Percentiles rank a stretch among this genome's conserved stretches.
These are phyloP conservation scores for Ericerus pela DNA, from an alignment of 1,140 invertebrate species.

Conservation along the genomic window DNA sequence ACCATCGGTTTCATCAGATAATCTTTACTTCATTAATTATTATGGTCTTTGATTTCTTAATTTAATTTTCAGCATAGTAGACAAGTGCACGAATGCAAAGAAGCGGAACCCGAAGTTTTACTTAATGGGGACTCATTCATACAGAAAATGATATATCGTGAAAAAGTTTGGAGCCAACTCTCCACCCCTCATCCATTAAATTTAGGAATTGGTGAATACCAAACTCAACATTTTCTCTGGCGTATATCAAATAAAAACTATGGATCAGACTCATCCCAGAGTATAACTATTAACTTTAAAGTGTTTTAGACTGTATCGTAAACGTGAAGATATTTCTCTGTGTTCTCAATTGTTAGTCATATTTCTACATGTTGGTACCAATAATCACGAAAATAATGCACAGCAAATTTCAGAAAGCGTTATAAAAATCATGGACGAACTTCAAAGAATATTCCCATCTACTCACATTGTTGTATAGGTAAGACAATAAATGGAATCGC, in stretches of 20 bases:
- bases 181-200: constrained; percentile 56
- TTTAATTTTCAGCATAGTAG: constrained; percentile 67
- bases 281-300: constrained; percentile 33
- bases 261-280: constrained; percentile 75
- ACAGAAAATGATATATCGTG: constrained; percentile 62
- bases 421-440: constrained; percentile 51
- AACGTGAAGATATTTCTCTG: background rate
- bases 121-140: constrained; percentile 77
- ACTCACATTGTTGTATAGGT: constrained; percentile 68
- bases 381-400: constrained; percentile 60
- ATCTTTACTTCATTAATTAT: no score
- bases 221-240: constrained; percentile 78
- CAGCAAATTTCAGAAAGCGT: constrained; percentile 69
- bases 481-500: background rate
- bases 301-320: background rate
- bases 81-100: constrained; percentile 61
- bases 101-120: constrained; percentile 76
- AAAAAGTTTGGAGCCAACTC: constrained; percentile 57
- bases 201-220: constrained; percentile 77
- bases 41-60: no score
- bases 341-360: constrained; percentile 42
- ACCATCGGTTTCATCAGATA: no score
- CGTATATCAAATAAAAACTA: constrained; percentile 69
- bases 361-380: constrained; percentile 71
- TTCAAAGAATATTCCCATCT: constrained; percentile 57